phyloP scores from a whole-genome alignment of 1,140 invertebrate genomes.

The Dendrolimus punctatus region DNA sequence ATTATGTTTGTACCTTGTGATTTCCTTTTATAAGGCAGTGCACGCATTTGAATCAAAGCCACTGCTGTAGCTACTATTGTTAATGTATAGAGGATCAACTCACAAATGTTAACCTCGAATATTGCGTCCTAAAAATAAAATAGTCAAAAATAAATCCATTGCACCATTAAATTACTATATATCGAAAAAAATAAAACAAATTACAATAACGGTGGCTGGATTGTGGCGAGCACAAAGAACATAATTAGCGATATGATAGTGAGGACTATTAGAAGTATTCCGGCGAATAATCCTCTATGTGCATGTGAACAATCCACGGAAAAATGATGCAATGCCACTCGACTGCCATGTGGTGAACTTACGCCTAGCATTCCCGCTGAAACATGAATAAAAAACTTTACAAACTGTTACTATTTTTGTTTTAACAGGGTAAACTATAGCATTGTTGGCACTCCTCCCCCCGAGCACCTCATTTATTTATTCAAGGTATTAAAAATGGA shows the following conservation, averaged over 20 bases:
- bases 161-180: neutral
- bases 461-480: too few species aligned
- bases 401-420: too few species aligned
- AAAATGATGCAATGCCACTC: constrained; percentile 78
- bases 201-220: constrained; percentile 75
- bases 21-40: constrained; percentile 74
- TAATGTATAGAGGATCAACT: constrained; percentile 80
- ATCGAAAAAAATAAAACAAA: constrained; percentile 9
- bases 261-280: constrained; percentile 86
- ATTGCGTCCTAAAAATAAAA: constrained; percentile 74
- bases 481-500: too few species aligned
- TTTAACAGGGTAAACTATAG: too few species aligned
- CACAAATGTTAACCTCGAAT: constrained; percentile 83
- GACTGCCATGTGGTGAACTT: constrained; percentile 49
- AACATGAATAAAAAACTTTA: constrained; percentile 7
- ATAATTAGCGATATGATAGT: constrained; percentile 93
- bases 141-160: constrained; percentile 1
- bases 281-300: constrained; percentile 88
- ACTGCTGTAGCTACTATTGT: constrained; percentile 70
- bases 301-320: constrained; percentile 92
- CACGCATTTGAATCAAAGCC: constrained; percentile 77
- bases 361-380: constrained; percentile 60
- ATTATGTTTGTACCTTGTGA: constrained; percentile 57
- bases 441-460: too few species aligned
- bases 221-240: constrained; percentile 89